These are phyloP conservation scores for Synergus japonicus DNA, from an alignment of 2,888 invertebrate species.

Conservation along the genomic window DNA sequence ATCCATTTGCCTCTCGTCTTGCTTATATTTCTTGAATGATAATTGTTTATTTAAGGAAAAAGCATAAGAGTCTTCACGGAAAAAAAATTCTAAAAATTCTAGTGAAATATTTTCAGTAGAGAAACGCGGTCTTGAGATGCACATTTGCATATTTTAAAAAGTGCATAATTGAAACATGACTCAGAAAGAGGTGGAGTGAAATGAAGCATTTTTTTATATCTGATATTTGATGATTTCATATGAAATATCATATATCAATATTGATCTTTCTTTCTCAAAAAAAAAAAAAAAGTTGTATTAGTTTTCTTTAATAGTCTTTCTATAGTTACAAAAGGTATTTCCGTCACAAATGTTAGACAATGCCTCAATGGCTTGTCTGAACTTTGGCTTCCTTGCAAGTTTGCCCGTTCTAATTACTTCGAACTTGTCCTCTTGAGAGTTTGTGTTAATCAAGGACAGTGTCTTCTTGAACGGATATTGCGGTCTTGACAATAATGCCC, in stretches of 20 bases:
- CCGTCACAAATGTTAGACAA: background rate
- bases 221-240: too few species aligned
- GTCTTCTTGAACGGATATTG: constrained; percentile 10
- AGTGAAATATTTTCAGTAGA: background rate
- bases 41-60: constrained; percentile 27
- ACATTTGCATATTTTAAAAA: background rate
- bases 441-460: constrained; percentile 19
- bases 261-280: too few species aligned
- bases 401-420: constrained; percentile 22
- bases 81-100: background rate
- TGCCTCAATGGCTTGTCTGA: background rate
- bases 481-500: background rate
- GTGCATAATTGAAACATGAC: background rate
- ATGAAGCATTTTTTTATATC: background rate
- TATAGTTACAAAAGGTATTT: background rate
- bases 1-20: background rate
- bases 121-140: background rate
- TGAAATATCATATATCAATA: too few species aligned
- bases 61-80: background rate
- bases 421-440: constrained; percentile 23
- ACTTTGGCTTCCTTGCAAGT: constrained; percentile 10
- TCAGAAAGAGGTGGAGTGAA: background rate
- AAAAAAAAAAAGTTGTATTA: too few species aligned
- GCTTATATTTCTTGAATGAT: constrained; percentile 22
- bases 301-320: background rate